phyloP scores from a whole-genome alignment of 2,113 vertebrate species.

The Pedionomus torquatus region DNA sequence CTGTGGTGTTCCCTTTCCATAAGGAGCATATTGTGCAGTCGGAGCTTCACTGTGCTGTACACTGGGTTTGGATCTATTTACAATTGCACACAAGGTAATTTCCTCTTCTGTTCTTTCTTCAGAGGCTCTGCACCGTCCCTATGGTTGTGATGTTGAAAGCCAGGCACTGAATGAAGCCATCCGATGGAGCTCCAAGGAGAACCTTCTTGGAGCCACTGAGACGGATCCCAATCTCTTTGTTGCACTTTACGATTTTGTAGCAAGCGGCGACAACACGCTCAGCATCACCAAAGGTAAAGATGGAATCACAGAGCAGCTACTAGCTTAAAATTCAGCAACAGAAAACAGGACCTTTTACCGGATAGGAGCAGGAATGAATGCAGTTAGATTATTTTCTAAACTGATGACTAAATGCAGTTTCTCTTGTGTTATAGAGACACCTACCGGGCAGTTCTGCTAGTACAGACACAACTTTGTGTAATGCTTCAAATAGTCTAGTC shows the following conservation, averaged over 20 bases:
- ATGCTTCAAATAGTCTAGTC: background rate
- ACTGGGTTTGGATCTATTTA: background rate
- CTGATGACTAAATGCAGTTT: fast-evolving
- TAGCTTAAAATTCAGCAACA: no score
- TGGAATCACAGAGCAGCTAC: background rate
- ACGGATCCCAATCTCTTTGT: constrained; percentile 99
- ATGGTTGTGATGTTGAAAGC: constrained; percentile 85
- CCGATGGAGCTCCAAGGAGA: constrained; percentile 99
- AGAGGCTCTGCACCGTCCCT: constrained; percentile 95
- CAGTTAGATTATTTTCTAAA: background rate
- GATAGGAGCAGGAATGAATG: background rate
- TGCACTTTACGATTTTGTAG: constrained; percentile 99
- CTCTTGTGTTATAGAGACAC: background rate
- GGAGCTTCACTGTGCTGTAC: background rate
- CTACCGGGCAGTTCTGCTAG: background rate
- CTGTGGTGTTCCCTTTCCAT: fast-evolving
- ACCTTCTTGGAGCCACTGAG: constrained; percentile 94
- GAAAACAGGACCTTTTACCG: background rate
- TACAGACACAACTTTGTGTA: background rate
- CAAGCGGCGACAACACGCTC: constrained; percentile 99
- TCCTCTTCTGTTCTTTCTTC: constrained; percentile 24
- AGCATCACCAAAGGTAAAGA: constrained; percentile 97
- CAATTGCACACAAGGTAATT: background rate
- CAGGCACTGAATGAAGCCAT: constrained; percentile 94
- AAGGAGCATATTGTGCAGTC: background rate